phyloP scores from a whole-genome alignment of 2,113 vertebrate species.

The Brachypteracias leptosomus region DNA sequence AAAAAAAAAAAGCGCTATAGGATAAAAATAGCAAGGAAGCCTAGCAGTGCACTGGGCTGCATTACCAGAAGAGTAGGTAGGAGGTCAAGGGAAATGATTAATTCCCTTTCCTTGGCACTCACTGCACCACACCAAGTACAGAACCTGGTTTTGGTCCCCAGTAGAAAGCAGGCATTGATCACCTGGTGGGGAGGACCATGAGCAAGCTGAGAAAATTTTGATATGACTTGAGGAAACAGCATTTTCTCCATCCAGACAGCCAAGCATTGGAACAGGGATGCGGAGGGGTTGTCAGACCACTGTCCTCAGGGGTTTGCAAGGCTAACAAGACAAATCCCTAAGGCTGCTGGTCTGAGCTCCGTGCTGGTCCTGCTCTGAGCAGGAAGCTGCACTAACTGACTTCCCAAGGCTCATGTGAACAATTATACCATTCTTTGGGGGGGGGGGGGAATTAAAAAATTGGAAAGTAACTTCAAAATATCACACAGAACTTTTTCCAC shows the following conservation, averaged over 20 bases:
- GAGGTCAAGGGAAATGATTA: conserved; percentile 24
- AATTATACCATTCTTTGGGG: neutral
- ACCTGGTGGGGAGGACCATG: accelerated
- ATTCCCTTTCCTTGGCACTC: neutral
- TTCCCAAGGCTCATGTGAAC: neutral
- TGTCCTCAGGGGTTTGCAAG: neutral
- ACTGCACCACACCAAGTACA: neutral
- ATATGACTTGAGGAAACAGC: neutral
- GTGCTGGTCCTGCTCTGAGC: neutral
- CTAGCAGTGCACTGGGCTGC: neutral
- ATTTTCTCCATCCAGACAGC: neutral
- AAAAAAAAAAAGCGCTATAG: neutral
- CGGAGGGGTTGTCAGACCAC: neutral
- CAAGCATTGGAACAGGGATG: neutral
- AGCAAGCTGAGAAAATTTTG: accelerated
- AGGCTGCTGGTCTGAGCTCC: neutral
- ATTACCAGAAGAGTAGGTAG: neutral
- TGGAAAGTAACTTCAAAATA: neutral
- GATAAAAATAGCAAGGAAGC: conserved; percentile 39
- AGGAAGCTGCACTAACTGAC: neutral
- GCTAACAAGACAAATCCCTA: neutral
- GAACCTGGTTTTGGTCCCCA: accelerated
- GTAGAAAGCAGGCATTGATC: neutral
- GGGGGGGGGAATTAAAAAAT: neutral
- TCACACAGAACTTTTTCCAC: neutral